Evolutionary conservation across 2,888 invertebrate species (phyloP), one percentile per base, ranked within the genome.

Genomic region (Chloroclystis v-ata): DNA sequence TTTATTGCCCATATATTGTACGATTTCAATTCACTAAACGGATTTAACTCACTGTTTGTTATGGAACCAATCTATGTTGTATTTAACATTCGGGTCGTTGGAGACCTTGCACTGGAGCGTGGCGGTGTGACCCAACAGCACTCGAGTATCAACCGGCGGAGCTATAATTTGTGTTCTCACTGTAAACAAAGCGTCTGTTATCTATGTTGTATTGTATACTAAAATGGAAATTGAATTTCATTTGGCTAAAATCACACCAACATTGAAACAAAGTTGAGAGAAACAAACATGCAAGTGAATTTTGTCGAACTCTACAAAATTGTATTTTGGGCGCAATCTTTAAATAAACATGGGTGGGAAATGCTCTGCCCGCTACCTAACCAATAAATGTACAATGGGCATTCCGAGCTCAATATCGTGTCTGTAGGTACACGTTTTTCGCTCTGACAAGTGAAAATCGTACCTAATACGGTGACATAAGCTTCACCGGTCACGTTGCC

Each of bases 31-130:
- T 43, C 29, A 8, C 37, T 41, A 52, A 54, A 52, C 25, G 33
- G 26, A 10, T 40, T 41, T 24, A 57, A 90, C 92, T 89, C 81
- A 94, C 94, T 93, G 93, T 71, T 93, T 92, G 75, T 96, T 94
- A 67, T 95, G 95, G 78, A 93, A 95, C 97, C 97, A 97, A 69
- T 94, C 93, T 58, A 96, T 92, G 70, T 94, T 93, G 76, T 92
- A 96, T 46, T 94, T 93, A 32, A 97, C 95, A 55, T 93, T 93
- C 37, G 95, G 94, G 82, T 98, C 98, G 68, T 95, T 95, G 28
- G 95, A 95, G 51, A 98, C 95, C 87, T 95, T 96, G 85, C 99
- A 99, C 72, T 96, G 96, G 58, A 99, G 87, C 35, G 95, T 94
- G 9, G 98, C 97, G 41, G 96, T 97, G 61, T 97, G 94, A 13